Percentiles rank a stretch among this genome's conserved stretches.
phyloP scores from a whole-genome alignment of 2,113 vertebrate species.

The Cichladusa arquata region DNA sequence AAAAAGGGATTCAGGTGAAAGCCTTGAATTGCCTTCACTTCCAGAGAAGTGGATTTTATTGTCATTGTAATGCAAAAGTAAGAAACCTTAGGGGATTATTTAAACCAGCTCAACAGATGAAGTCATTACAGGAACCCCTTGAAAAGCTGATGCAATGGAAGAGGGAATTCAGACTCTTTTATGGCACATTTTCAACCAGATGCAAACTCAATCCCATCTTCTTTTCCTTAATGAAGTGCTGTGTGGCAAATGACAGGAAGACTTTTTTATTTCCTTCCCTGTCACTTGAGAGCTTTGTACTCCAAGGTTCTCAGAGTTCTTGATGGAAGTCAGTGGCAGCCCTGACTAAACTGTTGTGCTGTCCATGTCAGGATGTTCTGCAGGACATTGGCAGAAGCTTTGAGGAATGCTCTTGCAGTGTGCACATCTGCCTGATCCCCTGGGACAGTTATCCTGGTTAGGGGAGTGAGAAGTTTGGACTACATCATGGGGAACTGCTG shows the following conservation, averaged over 20 bases:
- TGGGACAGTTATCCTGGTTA: background rate
- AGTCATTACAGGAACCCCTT: background rate
- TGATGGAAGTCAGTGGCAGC: background rate
- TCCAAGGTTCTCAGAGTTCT: background rate
- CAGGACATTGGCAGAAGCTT: background rate
- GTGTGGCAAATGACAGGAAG: background rate
- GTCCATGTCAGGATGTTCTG: background rate
- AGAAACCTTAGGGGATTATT: background rate
- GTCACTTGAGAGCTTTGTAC: background rate
- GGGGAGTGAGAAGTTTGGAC: background rate
- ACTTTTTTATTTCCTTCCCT: background rate
- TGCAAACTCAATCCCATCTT: background rate
- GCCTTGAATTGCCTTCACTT: background rate
- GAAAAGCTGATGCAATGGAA: background rate
- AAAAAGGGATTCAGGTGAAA: background rate
- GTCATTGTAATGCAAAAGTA: background rate
- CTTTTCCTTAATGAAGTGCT: background rate
- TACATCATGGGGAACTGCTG: background rate
- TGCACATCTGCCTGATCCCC: background rate
- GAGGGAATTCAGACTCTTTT: background rate
- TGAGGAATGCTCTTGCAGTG: background rate
- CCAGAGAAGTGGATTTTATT: background rate
- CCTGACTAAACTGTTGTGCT: background rate
- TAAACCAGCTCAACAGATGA: slow-evolving; percentile 7
- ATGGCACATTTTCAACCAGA: background rate